These are phyloP conservation scores for Mus musculus DNA, from an alignment of 2,113 vertebrate genomes.

Conservation along the genomic window DNA sequence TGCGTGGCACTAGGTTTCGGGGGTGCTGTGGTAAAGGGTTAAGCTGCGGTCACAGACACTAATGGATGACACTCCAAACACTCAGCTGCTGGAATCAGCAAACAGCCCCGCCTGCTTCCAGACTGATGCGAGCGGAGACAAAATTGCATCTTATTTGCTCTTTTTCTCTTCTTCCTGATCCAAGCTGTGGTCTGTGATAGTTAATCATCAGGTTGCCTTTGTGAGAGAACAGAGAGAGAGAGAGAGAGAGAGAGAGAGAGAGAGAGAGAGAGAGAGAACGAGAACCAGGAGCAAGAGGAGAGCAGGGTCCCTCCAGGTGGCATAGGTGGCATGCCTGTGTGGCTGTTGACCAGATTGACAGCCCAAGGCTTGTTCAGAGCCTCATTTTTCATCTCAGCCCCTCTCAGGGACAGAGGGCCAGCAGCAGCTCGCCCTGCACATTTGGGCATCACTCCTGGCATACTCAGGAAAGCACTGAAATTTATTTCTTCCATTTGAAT, in stretches of 20 bases:
- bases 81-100: background rate
- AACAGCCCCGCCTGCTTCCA: slow-evolving; percentile 30
- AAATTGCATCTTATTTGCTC: slow-evolving; percentile 70
- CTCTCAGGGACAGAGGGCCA: slow-evolving; percentile 67
- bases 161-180: slow-evolving; percentile 41
- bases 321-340: slow-evolving; percentile 41
- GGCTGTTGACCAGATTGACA: slow-evolving; percentile 78
- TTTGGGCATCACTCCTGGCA: slow-evolving; percentile 39
- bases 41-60: background rate
- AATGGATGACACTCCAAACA: slow-evolving; percentile 42
- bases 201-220: slow-evolving; percentile 76
- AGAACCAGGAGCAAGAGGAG: background rate
- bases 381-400: slow-evolving; percentile 78
- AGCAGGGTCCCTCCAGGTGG: slow-evolving; percentile 59
- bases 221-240: background rate
- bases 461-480: slow-evolving; percentile 28
- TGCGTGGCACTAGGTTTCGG: background rate
- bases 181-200: slow-evolving; percentile 46
- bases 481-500: slow-evolving; percentile 81
- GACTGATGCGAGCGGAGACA: background rate
- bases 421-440: slow-evolving; percentile 44
- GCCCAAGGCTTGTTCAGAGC: slow-evolving; percentile 70
- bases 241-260: too few relatives aligned
- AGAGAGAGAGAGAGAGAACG: too few relatives aligned
- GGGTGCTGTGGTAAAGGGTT: background rate